These are phyloP conservation scores for Epinotia nisella DNA, from an alignment of 2,888 invertebrate genomes.

Conservation along the genomic window DNA sequence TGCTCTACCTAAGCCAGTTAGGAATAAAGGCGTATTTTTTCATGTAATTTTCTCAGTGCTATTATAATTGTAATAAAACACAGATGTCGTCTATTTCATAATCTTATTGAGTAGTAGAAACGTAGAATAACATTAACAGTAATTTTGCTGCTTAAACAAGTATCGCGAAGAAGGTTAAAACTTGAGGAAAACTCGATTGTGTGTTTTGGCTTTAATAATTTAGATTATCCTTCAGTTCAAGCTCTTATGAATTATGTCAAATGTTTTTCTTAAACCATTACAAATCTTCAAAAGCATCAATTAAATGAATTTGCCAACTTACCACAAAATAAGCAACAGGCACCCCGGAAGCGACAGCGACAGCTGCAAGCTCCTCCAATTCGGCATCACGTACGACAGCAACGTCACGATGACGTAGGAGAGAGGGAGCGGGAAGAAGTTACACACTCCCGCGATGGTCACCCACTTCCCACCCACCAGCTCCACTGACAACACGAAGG, in stretches of 20 bases:
- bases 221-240: no score
- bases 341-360: slow-evolving; percentile 90
- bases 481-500: slow-evolving; percentile 91
- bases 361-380: slow-evolving; percentile 90
- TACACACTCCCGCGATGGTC: slow-evolving; percentile 91
- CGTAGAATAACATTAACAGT: no score
- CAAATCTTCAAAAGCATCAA: neutral
- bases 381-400: slow-evolving; percentile 88
- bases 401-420: slow-evolving; percentile 90
- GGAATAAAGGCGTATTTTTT: no score
- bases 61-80: no score
- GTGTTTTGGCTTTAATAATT: no score
- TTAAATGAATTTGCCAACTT: slow-evolving; percentile 57
- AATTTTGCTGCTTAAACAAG: no score
- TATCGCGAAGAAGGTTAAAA: neutral
- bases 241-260: no score
- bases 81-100: no score
- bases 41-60: no score
- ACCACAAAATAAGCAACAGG: slow-evolving; percentile 88
- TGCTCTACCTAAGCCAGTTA: no score
- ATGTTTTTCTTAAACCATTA: neutral
- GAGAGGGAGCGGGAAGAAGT: slow-evolving; percentile 91
- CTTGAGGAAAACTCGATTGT: neutral
- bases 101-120: no score
- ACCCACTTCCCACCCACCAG: slow-evolving; percentile 92